A percentile compares a stretch with the other conserved stretches of the same genome.
These are phyloP conservation scores for Mustela lutreola DNA, from an alignment of 2,113 vertebrate genomes.

Conservation along the genomic window DNA sequence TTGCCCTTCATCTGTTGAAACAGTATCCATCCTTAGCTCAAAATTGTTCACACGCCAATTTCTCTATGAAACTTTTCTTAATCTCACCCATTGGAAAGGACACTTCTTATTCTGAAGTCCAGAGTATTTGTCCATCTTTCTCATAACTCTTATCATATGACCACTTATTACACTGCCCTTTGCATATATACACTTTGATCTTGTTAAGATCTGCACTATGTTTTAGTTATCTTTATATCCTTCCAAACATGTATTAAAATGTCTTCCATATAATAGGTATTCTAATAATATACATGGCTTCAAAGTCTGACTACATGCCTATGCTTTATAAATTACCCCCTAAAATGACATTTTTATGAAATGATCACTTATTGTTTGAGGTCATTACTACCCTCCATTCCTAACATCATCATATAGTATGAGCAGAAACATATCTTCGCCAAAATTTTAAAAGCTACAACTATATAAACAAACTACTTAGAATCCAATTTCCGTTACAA, in stretches of 20 bases:
- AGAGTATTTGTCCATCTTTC: neutral
- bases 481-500: conserved; percentile 16
- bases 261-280: neutral
- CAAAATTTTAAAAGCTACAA: conserved; percentile 27
- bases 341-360: conserved; percentile 23
- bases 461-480: neutral
- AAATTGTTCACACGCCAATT: neutral
- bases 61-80: neutral
- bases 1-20: neutral
- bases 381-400: neutral
- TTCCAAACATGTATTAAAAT: neutral
- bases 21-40: neutral
- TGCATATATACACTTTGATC: neutral
- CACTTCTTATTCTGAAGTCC: neutral
- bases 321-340: neutral
- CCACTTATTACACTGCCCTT: neutral
- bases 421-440: neutral
- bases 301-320: neutral
- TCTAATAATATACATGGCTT: neutral
- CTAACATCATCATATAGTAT: neutral
- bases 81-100: neutral
- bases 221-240: conserved; percentile 2
- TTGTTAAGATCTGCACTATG: neutral
- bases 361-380: neutral
- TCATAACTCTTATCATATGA: neutral